A percentile compares a stretch with the other conserved stretches of the same genome.
phyloP scores from a whole-genome alignment of 2,113 vertebrate species.

The Osmerus mordax region DNA sequence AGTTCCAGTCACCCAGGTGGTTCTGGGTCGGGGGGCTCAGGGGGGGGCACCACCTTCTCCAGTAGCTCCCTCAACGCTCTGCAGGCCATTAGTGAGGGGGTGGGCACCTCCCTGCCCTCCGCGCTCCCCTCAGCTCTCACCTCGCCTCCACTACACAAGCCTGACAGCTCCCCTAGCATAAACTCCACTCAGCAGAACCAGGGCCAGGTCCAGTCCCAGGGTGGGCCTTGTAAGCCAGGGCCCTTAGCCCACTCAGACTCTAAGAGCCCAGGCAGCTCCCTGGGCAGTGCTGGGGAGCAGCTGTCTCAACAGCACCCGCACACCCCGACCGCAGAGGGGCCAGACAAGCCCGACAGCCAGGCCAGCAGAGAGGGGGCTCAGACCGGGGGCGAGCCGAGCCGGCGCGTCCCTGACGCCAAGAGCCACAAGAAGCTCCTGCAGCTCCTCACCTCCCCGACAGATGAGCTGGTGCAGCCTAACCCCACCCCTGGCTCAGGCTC shows the following conservation, averaged over 20 bases:
- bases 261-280: constrained; percentile 82
- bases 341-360: constrained; percentile 85
- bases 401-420: constrained; percentile 80
- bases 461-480: constrained; percentile 76
- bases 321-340: constrained; percentile 76
- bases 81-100: constrained; percentile 96
- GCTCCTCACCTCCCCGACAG: constrained; percentile 88
- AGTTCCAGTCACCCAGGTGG: constrained; percentile 77
- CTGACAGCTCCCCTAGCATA: constrained; percentile 86
- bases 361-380: constrained; percentile 75
- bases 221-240: constrained; percentile 66
- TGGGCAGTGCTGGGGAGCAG: constrained; percentile 63
- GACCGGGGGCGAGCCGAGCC: constrained; percentile 72
- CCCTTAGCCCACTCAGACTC: constrained; percentile 80
- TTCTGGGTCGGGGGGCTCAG: constrained; percentile 56
- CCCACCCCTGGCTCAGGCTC: constrained; percentile 54
- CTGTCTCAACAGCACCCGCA: constrained; percentile 51
- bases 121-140: constrained; percentile 86
- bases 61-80: constrained; percentile 96
- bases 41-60: constrained; percentile 81
- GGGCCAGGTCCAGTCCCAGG: constrained; percentile 49
- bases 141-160: constrained; percentile 82
- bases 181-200: constrained; percentile 65
- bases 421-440: constrained; percentile 95
- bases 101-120: constrained; percentile 88